Conservation (phyloP, 2,113 vertebrate species). For the Cyprinodon tularosa region DNA sequence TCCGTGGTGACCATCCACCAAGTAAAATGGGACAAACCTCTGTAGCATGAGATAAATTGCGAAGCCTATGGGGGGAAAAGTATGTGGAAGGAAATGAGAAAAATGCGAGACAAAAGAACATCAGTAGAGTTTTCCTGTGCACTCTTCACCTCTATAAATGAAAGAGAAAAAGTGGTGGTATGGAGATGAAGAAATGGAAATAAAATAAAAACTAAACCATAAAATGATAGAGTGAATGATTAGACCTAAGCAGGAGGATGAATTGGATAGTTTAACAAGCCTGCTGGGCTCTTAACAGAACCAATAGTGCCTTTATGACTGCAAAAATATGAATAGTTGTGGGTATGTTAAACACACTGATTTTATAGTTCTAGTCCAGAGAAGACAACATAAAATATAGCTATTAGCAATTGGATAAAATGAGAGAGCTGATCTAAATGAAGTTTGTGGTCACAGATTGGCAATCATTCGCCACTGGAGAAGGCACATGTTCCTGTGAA, state of each 20-base stretch:
- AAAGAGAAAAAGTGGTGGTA: background rate
- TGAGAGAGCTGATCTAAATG: slow-evolving; percentile 24
- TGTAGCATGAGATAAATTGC: slow-evolving; percentile 34
- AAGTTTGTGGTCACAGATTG: background rate
- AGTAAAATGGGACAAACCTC: background rate
- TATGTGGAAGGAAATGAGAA: slow-evolving; percentile 71
- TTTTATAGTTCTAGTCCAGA: slow-evolving; percentile 32
- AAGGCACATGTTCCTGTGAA: background rate
- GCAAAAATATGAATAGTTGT: slow-evolving; percentile 20
- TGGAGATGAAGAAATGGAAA: background rate
- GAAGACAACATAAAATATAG: slow-evolving; percentile 12
- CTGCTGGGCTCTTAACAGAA: slow-evolving; percentile 44
- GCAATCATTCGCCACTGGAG: background rate
- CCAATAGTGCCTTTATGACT: slow-evolving; percentile 29
- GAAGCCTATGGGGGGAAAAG: slow-evolving; percentile 23
- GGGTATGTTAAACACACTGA: slow-evolving; percentile 59
- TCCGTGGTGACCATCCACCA: too few relatives aligned
- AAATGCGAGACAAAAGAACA: slow-evolving; percentile 35
- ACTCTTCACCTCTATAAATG: slow-evolving; percentile 43
- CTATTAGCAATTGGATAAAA: slow-evolving; percentile 1
- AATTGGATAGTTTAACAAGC: slow-evolving; percentile 51
- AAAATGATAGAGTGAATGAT: background rate
- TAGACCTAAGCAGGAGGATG: slow-evolving; percentile 10
- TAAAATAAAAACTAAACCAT: background rate
- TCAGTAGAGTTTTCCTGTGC: slow-evolving; percentile 33